Percentiles rank a stretch among this genome's conserved stretches.
Evolutionary conservation across 2,888 invertebrate species (phyloP).

Genomic region (Eristalis pertinax): DNA sequence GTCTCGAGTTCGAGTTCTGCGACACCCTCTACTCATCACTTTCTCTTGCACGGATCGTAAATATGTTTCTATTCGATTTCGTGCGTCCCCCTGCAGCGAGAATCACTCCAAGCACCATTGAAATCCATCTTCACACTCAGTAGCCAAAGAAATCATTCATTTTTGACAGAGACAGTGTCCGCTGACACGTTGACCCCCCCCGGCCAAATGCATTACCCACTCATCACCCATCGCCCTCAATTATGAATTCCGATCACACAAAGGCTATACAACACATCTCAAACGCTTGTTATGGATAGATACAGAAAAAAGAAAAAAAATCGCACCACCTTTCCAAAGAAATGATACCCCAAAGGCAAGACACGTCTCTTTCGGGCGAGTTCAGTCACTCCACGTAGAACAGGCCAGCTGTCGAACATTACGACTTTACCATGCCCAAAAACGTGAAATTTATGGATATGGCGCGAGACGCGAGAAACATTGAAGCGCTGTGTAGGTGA

Average conservation of each 20-base stretch:
- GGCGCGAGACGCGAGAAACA: constrained; percentile 27
- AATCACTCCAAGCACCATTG: not conserved
- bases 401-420: constrained; percentile 35
- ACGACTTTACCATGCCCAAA: constrained; percentile 39
- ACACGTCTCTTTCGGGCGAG: constrained; percentile 39
- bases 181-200: not conserved
- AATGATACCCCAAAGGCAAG: constrained; percentile 47
- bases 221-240: constrained; percentile 14
- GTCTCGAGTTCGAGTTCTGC: no score
- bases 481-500: constrained; percentile 40
- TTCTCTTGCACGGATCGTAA: no score
- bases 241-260: constrained; percentile 43
- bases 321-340: constrained; percentile 30
- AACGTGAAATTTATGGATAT: constrained; percentile 53
- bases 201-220: constrained; percentile 9
- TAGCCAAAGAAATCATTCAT: not conserved
- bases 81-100: not conserved
- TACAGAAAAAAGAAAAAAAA: constrained; percentile 9
- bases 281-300: constrained; percentile 25
- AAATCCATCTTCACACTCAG: not conserved
- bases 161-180: constrained; percentile 7
- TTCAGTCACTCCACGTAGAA: constrained; percentile 61
- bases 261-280: constrained; percentile 8
- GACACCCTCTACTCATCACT: no score
- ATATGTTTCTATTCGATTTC: not conserved